Conservation (phyloP, 1,140 invertebrate genomes). For the Magallana gigas region DNA sequence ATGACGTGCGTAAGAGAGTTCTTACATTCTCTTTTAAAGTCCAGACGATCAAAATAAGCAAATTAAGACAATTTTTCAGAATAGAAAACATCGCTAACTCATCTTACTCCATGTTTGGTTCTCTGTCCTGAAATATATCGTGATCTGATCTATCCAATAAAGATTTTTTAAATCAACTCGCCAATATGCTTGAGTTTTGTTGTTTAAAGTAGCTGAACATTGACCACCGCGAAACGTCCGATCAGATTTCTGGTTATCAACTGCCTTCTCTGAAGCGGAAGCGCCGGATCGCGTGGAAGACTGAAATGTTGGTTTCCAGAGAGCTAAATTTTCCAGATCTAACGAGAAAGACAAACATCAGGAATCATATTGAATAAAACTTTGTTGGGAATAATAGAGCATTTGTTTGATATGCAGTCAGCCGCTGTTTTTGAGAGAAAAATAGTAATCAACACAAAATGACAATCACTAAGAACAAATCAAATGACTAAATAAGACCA, state of each 20-base stretch:
- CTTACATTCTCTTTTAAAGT: not conserved
- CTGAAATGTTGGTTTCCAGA: not conserved
- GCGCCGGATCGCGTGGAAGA: too few species aligned
- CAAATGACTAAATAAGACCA: too few species aligned
- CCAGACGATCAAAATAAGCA: not conserved
- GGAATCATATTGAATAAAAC: too few species aligned
- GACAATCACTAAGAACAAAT: too few species aligned
- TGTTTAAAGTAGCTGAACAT: not conserved
- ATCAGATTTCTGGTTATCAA: not conserved
- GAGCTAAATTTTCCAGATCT: not conserved
- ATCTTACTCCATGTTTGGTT: not conserved
- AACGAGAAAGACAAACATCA: too few species aligned
- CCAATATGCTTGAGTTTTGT: not conserved
- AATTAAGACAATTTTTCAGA: too few species aligned
- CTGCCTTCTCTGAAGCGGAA: not conserved
- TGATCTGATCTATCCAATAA: not conserved
- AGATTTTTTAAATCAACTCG: not conserved
- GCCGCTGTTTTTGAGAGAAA: too few species aligned
- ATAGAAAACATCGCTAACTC: not conserved
- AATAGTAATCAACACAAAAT: too few species aligned
- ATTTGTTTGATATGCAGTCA: too few species aligned
- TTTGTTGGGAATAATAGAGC: too few species aligned
- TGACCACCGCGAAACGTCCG: not conserved
- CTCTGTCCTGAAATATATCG: not conserved
- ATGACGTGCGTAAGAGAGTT: too few species aligned